Conservation (phyloP, 2,113 vertebrate genomes). For the Cebus imitator region DNA sequence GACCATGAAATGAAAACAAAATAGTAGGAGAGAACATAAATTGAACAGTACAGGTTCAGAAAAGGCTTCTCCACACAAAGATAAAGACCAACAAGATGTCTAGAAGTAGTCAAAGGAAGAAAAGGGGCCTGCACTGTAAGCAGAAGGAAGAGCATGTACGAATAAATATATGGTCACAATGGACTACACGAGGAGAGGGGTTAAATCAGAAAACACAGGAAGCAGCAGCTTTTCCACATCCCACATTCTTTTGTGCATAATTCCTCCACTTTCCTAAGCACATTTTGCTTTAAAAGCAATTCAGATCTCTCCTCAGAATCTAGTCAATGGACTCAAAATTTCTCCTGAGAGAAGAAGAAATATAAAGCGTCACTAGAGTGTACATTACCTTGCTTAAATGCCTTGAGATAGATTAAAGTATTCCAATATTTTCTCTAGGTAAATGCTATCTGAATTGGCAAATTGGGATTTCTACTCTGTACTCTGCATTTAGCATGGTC, state of each 20-base stretch:
- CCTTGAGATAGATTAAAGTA: conserved; percentile 64
- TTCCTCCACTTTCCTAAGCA: neutral
- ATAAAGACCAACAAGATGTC: neutral
- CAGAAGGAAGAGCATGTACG: neutral
- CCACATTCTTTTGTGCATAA: neutral
- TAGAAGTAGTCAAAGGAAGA: neutral
- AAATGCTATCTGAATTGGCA: conserved; percentile 82
- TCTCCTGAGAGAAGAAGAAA: conserved; percentile 58
- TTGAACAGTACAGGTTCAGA: neutral
- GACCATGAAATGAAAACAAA: neutral
- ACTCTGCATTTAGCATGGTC: conserved; percentile 64
- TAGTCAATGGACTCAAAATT: neutral
- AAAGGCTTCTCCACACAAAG: neutral
- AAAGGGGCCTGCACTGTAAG: accelerated
- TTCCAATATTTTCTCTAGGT: conserved; percentile 69
- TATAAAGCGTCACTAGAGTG: neutral
- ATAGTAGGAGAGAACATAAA: neutral
- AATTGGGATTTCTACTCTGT: conserved; percentile 74
- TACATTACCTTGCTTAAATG: conserved; percentile 36
- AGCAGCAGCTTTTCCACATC: neutral
- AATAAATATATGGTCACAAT: neutral
- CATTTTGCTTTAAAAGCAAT: conserved; percentile 3
- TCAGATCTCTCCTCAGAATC: neutral
- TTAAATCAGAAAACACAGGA: neutral
- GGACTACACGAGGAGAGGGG: neutral